Conservation (phyloP, 1,140 invertebrate species). For the Drosophila hydei region DNA sequence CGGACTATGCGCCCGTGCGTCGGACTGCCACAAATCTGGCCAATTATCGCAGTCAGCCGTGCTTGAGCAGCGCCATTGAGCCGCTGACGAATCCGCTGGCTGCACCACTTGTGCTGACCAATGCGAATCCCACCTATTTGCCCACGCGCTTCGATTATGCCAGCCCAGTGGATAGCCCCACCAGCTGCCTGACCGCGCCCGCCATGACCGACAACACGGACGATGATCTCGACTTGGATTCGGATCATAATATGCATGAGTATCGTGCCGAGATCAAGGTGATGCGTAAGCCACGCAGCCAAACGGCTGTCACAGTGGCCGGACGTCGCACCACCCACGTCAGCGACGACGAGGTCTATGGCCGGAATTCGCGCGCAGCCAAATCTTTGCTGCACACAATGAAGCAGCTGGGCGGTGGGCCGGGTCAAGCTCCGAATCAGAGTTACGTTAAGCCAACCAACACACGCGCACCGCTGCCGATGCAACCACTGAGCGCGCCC, state of each 20-base stretch:
- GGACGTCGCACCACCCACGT: conserved; percentile 61
- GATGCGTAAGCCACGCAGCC: conserved; percentile 87
- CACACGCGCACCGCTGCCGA: not conserved
- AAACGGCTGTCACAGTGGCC: conserved; percentile 85
- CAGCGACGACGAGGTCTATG: conserved; percentile 79
- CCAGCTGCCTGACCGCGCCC: conserved; percentile 61
- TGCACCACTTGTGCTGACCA: conserved; percentile 72
- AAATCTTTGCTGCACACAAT: conserved; percentile 73
- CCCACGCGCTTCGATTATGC: conserved; percentile 54
- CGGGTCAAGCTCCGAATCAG: not conserved
- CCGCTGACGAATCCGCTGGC: conserved; percentile 74
- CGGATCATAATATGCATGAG: conserved; percentile 84
- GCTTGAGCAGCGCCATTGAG: conserved; percentile 60
- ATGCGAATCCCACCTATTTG: conserved; percentile 64
- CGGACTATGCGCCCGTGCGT: conserved; percentile 49
- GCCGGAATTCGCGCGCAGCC: conserved; percentile 72
- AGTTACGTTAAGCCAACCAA: too few relatives aligned
- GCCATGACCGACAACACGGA: conserved; percentile 74
- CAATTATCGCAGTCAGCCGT: conserved; percentile 75
- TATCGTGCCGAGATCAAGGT: conserved; percentile 87
- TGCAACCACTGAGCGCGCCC: conserved; percentile 39
- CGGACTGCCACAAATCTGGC: conserved; percentile 26
- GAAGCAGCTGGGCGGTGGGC: conserved; percentile 58
- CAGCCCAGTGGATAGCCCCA: conserved; percentile 71
- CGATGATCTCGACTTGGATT: conserved; percentile 78